Evolutionary conservation across 2,888 invertebrate genomes (phyloP), one percentile per base, ranked within the genome.

Genomic region (Zaprionus obscuricornis): DNA sequence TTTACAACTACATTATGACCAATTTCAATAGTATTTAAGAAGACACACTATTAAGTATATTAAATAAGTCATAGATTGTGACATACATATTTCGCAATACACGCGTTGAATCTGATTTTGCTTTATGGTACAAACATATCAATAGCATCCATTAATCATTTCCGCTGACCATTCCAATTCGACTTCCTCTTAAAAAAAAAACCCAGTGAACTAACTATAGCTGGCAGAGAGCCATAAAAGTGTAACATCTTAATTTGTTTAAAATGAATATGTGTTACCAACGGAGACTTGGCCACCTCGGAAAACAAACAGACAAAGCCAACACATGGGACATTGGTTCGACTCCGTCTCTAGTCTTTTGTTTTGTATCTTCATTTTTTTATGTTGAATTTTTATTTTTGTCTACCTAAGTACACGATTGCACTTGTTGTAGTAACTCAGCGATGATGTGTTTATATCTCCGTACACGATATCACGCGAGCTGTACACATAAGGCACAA

Each of bases 391-490:
- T n/a, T n/a, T n/a, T n/a, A n/a, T n/a, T 57, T 50, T 50, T 26
- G 36, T 17, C 8, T 17, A 16, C 39, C 31, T 31, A 43, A 31
- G 56, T 36, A 26, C 31, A 60, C 31, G 18, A 37, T 43, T 56
- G 57, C 77, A 81, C 85, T 66, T 76, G 84, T 40, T 54, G 39
- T 36, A 42, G 43, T 65, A 68, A 70, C n/a, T n/a, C 67, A 54
- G 10, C 22, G 29, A 31, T 50, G 59, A 54, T 54, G 22, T 55
- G 10, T 56, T 64, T 62, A 50, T 73, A 76, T 73, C 77, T 74
- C 58, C 63, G 67, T 74, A 66, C 81, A 81, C 78, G 67, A 76
- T 69, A 73, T 77, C 84, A 83, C 56, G 74, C 59, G 11, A 17
- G 31, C 5, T 34, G n/a, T 42, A 34, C 50, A 66, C 54, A 67